Conservation (phyloP, 1,140 invertebrate genomes). For the Globodera ellingtonae region DNA sequence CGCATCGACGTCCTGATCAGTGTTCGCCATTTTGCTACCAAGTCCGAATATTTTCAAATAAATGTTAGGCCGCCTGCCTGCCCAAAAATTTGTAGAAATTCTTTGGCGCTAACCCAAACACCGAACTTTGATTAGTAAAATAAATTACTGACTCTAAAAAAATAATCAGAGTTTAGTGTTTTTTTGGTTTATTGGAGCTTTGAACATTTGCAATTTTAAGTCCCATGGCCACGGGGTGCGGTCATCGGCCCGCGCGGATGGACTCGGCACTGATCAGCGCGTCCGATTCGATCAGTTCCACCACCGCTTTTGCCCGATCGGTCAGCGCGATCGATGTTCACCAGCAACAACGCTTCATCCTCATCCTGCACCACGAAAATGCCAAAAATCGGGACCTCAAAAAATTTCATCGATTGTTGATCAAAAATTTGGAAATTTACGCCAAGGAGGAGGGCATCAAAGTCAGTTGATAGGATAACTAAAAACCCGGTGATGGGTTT, state of each 20-base stretch:
- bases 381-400: constrained; percentile 1
- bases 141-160: too few relatives aligned
- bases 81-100: constrained; percentile 3
- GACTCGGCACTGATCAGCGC: neutral
- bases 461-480: neutral
- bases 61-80: constrained; percentile 16
- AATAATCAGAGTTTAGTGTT: too few relatives aligned
- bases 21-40: constrained; percentile 16
- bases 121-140: too few relatives aligned
- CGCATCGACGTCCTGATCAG: constrained; percentile 33
- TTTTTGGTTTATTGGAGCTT: too few relatives aligned
- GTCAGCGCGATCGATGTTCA: neutral
- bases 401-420: constrained; percentile 17
- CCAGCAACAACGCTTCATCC: neutral
- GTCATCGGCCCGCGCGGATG: neutral
- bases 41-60: neutral
- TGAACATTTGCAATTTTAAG: neutral
- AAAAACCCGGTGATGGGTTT: neutral
- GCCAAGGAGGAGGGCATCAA: constrained; percentile 15
- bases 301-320: neutral
- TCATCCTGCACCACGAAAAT: constrained; percentile 29
- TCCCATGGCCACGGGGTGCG: neutral
- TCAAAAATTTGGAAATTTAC: constrained; percentile 21
- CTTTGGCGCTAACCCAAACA: neutral
- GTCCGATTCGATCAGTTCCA: neutral